A percentile compares a stretch with the other conserved stretches of the same genome.
These are phyloP conservation scores for Malthinus flaveolus DNA, from an alignment of 2,888 invertebrate genomes.

Conservation along the genomic window DNA sequence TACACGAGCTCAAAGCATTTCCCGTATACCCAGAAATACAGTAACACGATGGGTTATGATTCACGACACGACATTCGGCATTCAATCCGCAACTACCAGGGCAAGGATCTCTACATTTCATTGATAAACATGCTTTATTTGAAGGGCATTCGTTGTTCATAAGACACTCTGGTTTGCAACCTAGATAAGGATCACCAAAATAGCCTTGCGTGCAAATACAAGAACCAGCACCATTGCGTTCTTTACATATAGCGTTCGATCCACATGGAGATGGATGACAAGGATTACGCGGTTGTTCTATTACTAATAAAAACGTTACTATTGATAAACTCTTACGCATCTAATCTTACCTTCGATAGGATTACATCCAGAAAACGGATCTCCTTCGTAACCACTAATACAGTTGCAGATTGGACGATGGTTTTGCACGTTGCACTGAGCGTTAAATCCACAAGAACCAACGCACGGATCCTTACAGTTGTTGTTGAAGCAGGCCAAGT, in stretches of 20 bases:
- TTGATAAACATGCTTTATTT: conserved; percentile 73
- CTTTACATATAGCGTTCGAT: conserved; percentile 76
- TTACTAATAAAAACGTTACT: conserved; percentile 39
- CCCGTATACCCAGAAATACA: conserved; percentile 74
- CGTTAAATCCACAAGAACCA: conserved; percentile 77
- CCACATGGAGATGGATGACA: conserved; percentile 82
- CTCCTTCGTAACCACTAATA: conserved; percentile 73
- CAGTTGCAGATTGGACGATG: conserved; percentile 79
- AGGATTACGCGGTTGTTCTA: conserved; percentile 67
- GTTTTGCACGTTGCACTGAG: conserved; percentile 72
- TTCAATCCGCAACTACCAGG: conserved; percentile 77
- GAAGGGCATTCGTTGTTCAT: conserved; percentile 76
- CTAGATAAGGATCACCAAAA: conserved; percentile 76
- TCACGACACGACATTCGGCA: conserved; percentile 73
- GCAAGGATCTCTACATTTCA: conserved; percentile 80
- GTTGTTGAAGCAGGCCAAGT: conserved; percentile 71
- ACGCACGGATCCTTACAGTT: conserved; percentile 77
- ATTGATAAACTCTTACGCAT: conserved; percentile 6
- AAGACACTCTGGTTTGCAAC: conserved; percentile 80
- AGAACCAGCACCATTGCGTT: conserved; percentile 73
- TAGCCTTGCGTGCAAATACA: conserved; percentile 76
- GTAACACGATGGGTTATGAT: conserved; percentile 77
- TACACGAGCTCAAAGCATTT: conserved; percentile 70
- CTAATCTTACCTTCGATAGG: conserved; percentile 54
- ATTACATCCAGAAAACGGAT: conserved; percentile 77